Base-by-base conservation (phyloP, 2,113 vertebrate genomes). In the Prochilodus magdalenae region DNA sequence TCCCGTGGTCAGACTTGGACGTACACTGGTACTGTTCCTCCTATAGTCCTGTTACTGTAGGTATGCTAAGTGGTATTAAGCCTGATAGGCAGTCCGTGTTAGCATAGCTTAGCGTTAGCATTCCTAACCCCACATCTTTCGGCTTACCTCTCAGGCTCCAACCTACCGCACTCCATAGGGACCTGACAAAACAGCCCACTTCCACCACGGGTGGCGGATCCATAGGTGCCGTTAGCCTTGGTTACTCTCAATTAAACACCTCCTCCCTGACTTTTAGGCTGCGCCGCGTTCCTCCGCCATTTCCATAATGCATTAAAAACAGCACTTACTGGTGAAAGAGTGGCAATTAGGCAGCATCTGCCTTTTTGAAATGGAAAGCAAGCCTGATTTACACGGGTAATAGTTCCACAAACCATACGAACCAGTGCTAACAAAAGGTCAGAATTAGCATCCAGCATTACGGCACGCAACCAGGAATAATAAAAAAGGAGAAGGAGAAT, bases 361-460 rank as follows among this genome's bases (percentile, higher is more conserved):
- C 74, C 83, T 86, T 82, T 84, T 40, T 67, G 69, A 87, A 83
- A 67, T 69, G 82, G 85, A 84, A 88, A 84, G 81, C 40, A 85
- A 79, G 87, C 72, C 85, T 78, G 72, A 89, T 87, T 89, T 77
- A 79, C 82, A 55, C 71, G 74, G 83, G 78, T 87, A 84, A 85
- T 80, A 75, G 79, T 82, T 84, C 51, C 72, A 81, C 87, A 88
- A 90, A 89, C 82, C 47, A 75, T 77, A 57, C 80, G 78, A 84
- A 76, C 85, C 80, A 75, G 65, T 76, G 83, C 86, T 70, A 86
- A 84, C 71, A 83, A 89, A 91, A 93, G 91, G 89, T 91, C 91
- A 89, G 81, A 73, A 89, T 89, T 90, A 84, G 86, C 88, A 88
- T 87, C 75, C 40, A 20, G 80, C 73, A 77, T 86, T 84, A 83